These are phyloP conservation scores for Rhegmatorhina hoffmannsi DNA, from an alignment of 2,113 vertebrate species.

Conservation along the genomic window DNA sequence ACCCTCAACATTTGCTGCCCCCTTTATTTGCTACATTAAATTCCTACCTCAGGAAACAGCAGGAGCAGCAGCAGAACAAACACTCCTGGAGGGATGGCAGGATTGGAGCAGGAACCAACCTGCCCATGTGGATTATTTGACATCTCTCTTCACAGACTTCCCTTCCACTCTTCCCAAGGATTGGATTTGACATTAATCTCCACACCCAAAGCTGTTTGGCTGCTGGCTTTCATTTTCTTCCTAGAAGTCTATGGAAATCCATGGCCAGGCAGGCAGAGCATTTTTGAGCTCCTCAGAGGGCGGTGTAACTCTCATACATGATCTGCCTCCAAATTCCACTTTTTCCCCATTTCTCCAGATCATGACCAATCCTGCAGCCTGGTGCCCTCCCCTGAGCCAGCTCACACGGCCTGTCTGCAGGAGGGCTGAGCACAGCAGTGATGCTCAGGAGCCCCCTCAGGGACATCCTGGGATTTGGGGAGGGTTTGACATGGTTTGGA, in stretches of 20 bases:
- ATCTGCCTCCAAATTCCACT: rapidly evolving
- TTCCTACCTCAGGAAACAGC: neutral
- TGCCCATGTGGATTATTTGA: neutral
- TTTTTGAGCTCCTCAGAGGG: neutral
- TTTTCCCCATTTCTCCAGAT: neutral
- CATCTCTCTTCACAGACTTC: neutral
- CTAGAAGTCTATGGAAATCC: neutral
- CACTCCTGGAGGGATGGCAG: neutral
- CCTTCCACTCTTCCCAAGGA: neutral
- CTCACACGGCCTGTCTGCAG: neutral
- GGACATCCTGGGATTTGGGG: neutral
- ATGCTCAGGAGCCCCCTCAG: rapidly evolving
- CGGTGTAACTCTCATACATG: rapidly evolving
- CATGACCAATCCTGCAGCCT: neutral
- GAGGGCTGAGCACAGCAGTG: rapidly evolving
- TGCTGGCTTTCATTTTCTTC: neutral
- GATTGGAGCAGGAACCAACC: neutral
- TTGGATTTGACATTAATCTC: neutral
- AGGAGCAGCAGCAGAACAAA: neutral
- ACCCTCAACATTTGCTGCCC: rapidly evolving
- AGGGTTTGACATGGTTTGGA: rapidly evolving
- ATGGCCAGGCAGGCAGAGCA: neutral
- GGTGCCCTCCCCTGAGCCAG: neutral
- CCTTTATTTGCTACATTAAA: neutral
- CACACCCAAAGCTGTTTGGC: neutral